Evolutionary conservation across 64 coral and sea anemone species (phyloP), one percentile per base, ranked within the genome.

Genomic region (Montipora efflorescens): DNA sequence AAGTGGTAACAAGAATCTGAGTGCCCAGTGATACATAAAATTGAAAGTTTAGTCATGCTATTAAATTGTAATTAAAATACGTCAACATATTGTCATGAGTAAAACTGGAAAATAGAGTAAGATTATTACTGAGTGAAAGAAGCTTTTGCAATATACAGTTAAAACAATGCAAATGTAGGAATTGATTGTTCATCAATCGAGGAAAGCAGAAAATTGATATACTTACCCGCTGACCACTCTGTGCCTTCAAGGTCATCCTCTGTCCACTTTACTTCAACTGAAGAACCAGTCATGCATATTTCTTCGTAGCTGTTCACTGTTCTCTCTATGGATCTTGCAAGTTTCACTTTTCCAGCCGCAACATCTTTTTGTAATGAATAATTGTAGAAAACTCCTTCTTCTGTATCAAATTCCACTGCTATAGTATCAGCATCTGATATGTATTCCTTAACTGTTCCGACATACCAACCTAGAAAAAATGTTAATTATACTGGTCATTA

Each of bases 281-380:
- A 55, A 20, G 84, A 44, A 73, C 66, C 84, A 70, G 74, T 52
- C 49, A 50, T 16, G 22, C 50, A 74, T 15, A 59, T 20, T 74
- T 80, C 79, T 16, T 91, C 76, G 48, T 91, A 91, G 2, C 82
- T 49, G 51, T 79, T 80, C 19, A 91, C 16, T 82, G 23, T 91
- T 28, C 43, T 64, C 15, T 48, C 70, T 28, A 23, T 83, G 14
- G 79, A 55, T 70, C 70, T 91, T 90, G 90, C 64, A 58, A 57
- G 79, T 71, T 71, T 91, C 66, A 82, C 80, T 28, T 91, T 91
- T 68, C 75, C 57, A 10, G 73, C 61, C 23, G 16, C 23, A 74
- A 70, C 45, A 59, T 79, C 22, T 48, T 82, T 79, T 15, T 91
- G 67, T 48, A 91, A 52, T 12, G 9, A 47, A 52, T 91, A 91